Conservation (phyloP, 2,113 vertebrate species). For the Oncorhynchus clarkii region DNA sequence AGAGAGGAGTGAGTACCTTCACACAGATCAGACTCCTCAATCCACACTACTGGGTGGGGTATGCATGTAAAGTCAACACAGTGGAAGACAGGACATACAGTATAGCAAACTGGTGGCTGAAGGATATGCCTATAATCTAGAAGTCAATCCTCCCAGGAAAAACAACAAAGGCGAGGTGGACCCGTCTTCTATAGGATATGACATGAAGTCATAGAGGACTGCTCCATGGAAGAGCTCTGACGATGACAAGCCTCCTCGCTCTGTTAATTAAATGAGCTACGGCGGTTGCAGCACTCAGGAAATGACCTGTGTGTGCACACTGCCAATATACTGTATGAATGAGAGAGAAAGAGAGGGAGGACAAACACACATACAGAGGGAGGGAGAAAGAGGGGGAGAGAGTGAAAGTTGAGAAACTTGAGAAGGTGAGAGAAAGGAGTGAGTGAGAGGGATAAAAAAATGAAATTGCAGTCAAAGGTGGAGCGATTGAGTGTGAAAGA, state of each 20-base stretch:
- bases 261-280: slow-evolving; percentile 61
- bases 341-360: slow-evolving; percentile 37
- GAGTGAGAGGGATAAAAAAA: slow-evolving; percentile 15
- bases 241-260: slow-evolving; percentile 40
- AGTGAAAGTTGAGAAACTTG: not conserved
- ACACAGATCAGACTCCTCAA: no score
- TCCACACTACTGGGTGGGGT: not conserved
- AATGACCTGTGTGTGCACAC: slow-evolving; percentile 45
- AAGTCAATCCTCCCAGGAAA: not conserved
- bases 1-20: no score
- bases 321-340: slow-evolving; percentile 19
- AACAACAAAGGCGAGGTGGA: not conserved
- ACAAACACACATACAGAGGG: not conserved
- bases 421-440: not conserved
- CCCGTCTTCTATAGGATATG: not conserved
- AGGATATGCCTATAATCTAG: not conserved
- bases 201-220: slow-evolving; percentile 32
- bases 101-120: no score
- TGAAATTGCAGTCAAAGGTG: slow-evolving; percentile 24
- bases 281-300: slow-evolving; percentile 60
- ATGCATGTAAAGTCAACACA: not conserved
- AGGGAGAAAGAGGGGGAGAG: slow-evolving; percentile 1
- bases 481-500: not conserved
- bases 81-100: no score
- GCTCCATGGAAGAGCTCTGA: slow-evolving; percentile 39